Percentiles rank a stretch among this genome's conserved stretches.
Conservation (phyloP, 2,888 invertebrate genomes). For the Aproaerema taeniolella region DNA sequence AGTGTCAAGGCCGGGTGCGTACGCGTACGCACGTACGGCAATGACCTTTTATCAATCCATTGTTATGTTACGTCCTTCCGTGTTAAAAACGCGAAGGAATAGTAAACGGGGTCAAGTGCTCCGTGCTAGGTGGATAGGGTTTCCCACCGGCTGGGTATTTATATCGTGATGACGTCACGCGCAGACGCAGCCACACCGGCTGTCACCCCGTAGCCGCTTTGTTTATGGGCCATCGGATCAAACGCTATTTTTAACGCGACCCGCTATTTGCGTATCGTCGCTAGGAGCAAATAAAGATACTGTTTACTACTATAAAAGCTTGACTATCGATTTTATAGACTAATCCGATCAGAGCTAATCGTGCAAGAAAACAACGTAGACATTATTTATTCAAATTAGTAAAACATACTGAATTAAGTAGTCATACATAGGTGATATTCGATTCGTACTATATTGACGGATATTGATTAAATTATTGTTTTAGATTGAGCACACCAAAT, state of each 20-base stretch:
- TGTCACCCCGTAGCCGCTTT: constrained; percentile 47
- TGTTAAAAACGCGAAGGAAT: constrained; percentile 36
- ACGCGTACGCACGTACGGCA: constrained; percentile 40
- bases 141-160: constrained; percentile 46
- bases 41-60: constrained; percentile 58
- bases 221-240: constrained; percentile 58
- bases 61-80: constrained; percentile 33
- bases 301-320: too few species aligned
- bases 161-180: constrained; percentile 50
- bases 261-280: constrained; percentile 34
- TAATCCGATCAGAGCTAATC: too few species aligned
- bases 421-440: too few species aligned
- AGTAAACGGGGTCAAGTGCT: constrained; percentile 59
- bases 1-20: constrained; percentile 53
- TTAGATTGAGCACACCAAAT: too few species aligned
- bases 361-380: too few species aligned
- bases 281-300: constrained; percentile 21
- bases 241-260: constrained; percentile 38
- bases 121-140: constrained; percentile 50
- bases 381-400: too few species aligned
- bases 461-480: too few species aligned
- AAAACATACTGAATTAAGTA: too few species aligned
- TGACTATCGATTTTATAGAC: too few species aligned
- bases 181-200: constrained; percentile 53
- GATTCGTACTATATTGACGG: too few species aligned